Conservation (phyloP, 35 echinoderm and acorn worm species). For the Ptychodera flava region DNA sequence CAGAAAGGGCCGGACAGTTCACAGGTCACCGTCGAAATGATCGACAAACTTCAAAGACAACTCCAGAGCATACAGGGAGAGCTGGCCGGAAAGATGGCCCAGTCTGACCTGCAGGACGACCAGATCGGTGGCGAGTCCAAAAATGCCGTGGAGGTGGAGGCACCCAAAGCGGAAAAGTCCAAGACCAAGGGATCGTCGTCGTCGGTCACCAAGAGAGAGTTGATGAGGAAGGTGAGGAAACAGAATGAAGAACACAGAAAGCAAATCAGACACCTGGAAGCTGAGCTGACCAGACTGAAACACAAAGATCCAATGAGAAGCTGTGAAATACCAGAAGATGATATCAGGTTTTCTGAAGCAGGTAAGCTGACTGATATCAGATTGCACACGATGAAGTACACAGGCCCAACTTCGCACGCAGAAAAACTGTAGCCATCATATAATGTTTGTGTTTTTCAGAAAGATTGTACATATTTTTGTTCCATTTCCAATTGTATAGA, state of each 20-base stretch:
- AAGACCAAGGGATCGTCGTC: background rate
- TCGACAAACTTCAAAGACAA: slow-evolving; percentile 39
- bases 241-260: slow-evolving; percentile 62
- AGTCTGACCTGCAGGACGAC: background rate
- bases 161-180: background rate
- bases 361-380: background rate
- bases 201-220: slow-evolving; percentile 9
- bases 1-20: background rate
- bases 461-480: no score
- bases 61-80: slow-evolving; percentile 11
- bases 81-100: background rate
- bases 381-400: no score
- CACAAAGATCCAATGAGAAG: slow-evolving; percentile 40
- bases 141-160: background rate
- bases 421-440: no score
- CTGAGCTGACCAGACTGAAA: slow-evolving; percentile 37
- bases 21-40: background rate
- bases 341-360: slow-evolving; percentile 34
- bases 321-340: slow-evolving; percentile 44
- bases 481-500: no score
- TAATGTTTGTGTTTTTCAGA: no score
- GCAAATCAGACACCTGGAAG: slow-evolving; percentile 43
- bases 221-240: slow-evolving; percentile 41
- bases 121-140: background rate
- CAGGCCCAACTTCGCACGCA: no score